Evolutionary conservation across 2,888 invertebrate species (phyloP).

Genomic region (Sthenelais limicola): DNA sequence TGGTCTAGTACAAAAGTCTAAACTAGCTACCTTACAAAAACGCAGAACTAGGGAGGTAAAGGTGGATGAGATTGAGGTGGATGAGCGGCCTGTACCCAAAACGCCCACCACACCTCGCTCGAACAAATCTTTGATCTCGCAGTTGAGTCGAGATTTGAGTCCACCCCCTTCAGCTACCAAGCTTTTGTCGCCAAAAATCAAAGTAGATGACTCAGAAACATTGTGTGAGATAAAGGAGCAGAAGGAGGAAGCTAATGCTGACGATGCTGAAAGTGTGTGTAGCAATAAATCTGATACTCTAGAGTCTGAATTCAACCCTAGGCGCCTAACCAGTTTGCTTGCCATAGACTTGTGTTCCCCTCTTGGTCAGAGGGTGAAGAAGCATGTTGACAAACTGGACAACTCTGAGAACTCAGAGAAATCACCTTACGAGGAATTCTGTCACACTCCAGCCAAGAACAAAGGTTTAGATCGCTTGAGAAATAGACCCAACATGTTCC

Average conservation of each 20-base stretch:
- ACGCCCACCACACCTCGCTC: conserved; percentile 62
- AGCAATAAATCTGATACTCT: neutral
- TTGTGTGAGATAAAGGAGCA: neutral
- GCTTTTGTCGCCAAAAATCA: neutral
- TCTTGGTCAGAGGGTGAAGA: conserved; percentile 62
- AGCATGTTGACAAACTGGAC: conserved; percentile 55
- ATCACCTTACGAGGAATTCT: conserved; percentile 55
- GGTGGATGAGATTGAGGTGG: conserved; percentile 48
- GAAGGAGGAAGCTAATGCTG: neutral
- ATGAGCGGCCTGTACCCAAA: conserved; percentile 34
- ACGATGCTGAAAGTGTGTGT: conserved; percentile 33
- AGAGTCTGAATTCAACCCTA: conserved; percentile 8
- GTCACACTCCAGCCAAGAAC: conserved; percentile 62
- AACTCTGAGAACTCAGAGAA: conserved; percentile 13
- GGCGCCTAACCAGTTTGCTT: conserved; percentile 54
- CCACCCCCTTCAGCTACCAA: conserved; percentile 22
- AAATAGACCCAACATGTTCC: conserved; percentile 56
- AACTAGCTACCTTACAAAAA: conserved; percentile 22
- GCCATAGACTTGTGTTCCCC: conserved; percentile 61
- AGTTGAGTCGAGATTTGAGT: conserved; percentile 60
- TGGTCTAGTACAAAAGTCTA: conserved; percentile 17
- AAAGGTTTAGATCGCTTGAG: conserved; percentile 58
- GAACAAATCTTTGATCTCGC: conserved; percentile 65
- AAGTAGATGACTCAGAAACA: neutral
- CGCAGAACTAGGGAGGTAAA: neutral